Conservation (phyloP, 2,797 vertebrate species). For the Botia almorhae region DNA sequence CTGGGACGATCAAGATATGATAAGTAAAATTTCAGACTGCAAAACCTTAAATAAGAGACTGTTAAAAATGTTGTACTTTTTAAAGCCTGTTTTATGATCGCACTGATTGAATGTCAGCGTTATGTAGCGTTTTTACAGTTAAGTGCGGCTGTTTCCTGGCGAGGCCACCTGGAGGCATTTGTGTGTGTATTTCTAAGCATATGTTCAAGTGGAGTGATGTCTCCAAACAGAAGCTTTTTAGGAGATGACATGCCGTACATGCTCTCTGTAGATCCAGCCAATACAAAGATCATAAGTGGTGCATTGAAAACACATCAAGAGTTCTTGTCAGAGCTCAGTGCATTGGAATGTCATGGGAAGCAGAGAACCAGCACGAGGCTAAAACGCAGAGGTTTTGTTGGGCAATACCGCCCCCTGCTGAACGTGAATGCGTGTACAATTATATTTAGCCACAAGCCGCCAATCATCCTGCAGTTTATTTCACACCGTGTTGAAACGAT, state of each 20-base stretch:
- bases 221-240: conserved; percentile 49
- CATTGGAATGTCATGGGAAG: conserved; percentile 60
- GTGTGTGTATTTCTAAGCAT: neutral
- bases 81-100: conserved; percentile 54
- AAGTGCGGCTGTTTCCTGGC: neutral
- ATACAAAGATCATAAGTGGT: conserved; percentile 61
- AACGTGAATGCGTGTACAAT: no score
- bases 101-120: conserved; percentile 45
- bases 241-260: conserved; percentile 52
- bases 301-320: conserved; percentile 72
- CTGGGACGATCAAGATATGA: neutral
- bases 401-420: conserved; percentile 69
- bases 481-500: no score
- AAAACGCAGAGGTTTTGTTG: conserved; percentile 36
- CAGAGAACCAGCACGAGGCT: neutral
- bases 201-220: conserved; percentile 28
- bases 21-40: conserved; percentile 21
- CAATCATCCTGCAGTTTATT: neutral
- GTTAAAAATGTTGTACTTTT: no score
- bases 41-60: conserved; percentile 55
- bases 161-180: neutral
- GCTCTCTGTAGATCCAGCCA: conserved; percentile 52
- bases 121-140: conserved; percentile 30
- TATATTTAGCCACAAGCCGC: neutral
- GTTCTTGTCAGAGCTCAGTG: conserved; percentile 60